Base-by-base conservation (phyloP, 2,888 invertebrate species). In the Callosobruchus maculatus region DNA sequence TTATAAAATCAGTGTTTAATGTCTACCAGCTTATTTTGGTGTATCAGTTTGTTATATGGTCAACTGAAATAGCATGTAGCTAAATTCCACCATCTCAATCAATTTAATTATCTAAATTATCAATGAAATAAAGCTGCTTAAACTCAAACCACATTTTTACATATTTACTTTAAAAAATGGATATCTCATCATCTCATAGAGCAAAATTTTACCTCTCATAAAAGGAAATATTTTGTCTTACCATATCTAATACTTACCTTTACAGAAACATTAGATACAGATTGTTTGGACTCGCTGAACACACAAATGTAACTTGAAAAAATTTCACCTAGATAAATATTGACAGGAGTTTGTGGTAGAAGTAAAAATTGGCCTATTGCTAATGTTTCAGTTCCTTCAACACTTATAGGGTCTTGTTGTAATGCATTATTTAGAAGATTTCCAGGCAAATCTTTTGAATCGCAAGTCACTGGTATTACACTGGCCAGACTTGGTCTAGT, bases 301-400 rank as follows among this genome's bases (percentile, higher is more conserved):
- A 99, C 96, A 88, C 97, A 97, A 75, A 99, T 94, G 85, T 98
- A 98, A 86, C 98, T 97, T 0, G 98, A 96, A 88, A 99, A 99
- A 20, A 97, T 98, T 90, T 99, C 99, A 21, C 98, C 99, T 70
- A 99, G 89, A 86, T 98, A 99, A 82, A 99, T 98, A 85, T 97
- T 98, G 4, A 98, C 98, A 88, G 99, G 98, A 86, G 96, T 97
- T 88, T 98, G 98, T 20, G 99, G 99, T 72, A 99, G 88, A 74
- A 98, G 89, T 83, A 99, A 89, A 85, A 97, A 95, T 83, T 97
- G 96, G 0, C 97, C 97, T 73, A 95, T 90, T n/a, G 93, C 92
- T 73, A 95, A 88, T 0, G 94, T 93, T 87, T 96, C 95, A 84
- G 95, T 91, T 74, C 94, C 94, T 75, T 91, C 90, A 0, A 95